Conservation (phyloP, 2,888 invertebrate species). For the Cephus spinipes region DNA sequence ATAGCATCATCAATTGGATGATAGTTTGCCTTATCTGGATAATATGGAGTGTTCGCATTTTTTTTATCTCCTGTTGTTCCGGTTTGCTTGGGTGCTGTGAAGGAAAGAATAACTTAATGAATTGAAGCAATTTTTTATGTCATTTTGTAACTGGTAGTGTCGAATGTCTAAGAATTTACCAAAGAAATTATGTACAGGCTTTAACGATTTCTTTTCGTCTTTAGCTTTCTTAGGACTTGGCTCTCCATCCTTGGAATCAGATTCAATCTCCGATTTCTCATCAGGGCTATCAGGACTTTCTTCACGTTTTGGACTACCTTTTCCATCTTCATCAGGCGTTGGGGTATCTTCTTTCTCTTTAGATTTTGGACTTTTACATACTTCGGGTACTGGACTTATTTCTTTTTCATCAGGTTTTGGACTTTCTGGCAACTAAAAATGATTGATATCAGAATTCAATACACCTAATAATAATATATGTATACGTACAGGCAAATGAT, state of each 20-base stretch:
- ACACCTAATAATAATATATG: not conserved
- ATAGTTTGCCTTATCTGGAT: conserved; percentile 80
- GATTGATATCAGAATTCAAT: not conserved
- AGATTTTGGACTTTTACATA: conserved; percentile 19
- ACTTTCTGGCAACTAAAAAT: conserved; percentile 24
- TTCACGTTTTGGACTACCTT: conserved; percentile 21
- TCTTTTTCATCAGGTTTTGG: conserved; percentile 26
- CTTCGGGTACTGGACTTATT: conserved; percentile 31
- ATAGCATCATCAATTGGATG: conserved; percentile 86
- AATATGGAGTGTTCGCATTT: conserved; percentile 68
- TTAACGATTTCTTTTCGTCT: conserved; percentile 25
- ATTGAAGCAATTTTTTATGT: not conserved
- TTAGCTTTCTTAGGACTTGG: conserved; percentile 15
- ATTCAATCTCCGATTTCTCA: conserved; percentile 26
- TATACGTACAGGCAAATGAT: conserved; percentile 39
- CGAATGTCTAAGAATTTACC: conserved; percentile 30
- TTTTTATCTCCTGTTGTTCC: conserved; percentile 32
- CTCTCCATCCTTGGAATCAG: conserved; percentile 18
- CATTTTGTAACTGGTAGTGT: not conserved
- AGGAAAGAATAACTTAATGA: conserved; percentile 3
- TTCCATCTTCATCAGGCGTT: not conserved
- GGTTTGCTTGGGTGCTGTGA: conserved; percentile 21
- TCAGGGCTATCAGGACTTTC: conserved; percentile 17
- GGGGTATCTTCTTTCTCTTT: conserved; percentile 20
- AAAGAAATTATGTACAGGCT: conserved; percentile 49